Conservation (phyloP, 2,797 vertebrate species). For the Ctenochaetus hawaiiensis region DNA sequence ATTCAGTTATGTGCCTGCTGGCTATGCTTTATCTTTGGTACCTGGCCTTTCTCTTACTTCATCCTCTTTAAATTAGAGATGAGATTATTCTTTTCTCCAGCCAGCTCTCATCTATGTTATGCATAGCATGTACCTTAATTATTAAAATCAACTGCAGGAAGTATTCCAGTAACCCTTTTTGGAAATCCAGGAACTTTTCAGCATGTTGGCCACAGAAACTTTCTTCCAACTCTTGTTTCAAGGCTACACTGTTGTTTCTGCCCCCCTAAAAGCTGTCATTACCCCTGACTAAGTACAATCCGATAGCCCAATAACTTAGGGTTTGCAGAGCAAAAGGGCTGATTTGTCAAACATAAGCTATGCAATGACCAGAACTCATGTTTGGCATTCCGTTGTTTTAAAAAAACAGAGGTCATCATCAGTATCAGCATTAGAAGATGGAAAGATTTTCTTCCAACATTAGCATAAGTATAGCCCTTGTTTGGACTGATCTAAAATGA, state of each 20-base stretch:
- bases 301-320: background rate
- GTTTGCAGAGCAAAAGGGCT: background rate
- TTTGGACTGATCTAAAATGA: background rate
- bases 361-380: background rate
- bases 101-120: background rate
- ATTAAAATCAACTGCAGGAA: background rate
- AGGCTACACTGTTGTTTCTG: background rate
- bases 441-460: background rate
- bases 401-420: background rate
- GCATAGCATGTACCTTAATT: background rate
- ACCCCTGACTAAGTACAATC: background rate
- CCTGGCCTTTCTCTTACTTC: background rate
- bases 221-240: background rate
- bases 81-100: background rate
- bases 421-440: background rate
- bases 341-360: slow-evolving; percentile 5
- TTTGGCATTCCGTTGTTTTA: background rate
- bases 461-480: background rate
- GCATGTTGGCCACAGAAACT: background rate
- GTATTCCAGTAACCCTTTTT: background rate
- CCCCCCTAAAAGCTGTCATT: background rate
- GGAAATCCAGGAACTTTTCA: slow-evolving; percentile 2
- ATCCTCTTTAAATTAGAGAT: background rate
- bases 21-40: slow-evolving; percentile 32
- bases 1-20: slow-evolving; percentile 28